Evolutionary conservation across 2,113 vertebrate genomes (phyloP).

Genomic region (Oostethus manadensis): DNA sequence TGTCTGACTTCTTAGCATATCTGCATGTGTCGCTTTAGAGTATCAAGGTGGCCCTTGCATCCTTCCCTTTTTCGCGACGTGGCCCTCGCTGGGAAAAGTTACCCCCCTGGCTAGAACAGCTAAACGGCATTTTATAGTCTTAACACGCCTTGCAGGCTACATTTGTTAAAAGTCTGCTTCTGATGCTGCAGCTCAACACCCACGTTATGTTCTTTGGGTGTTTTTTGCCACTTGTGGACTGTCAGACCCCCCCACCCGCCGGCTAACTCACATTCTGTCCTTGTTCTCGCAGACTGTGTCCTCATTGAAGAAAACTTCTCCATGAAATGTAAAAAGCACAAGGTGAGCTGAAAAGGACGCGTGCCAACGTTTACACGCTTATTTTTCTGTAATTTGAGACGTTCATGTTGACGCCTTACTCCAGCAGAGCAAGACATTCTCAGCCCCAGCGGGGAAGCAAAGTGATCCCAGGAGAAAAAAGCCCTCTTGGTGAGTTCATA

Average conservation of each 20-base stretch:
- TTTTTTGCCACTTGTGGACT: slow-evolving; percentile 10
- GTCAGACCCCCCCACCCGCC: not conserved
- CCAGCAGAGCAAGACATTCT: slow-evolving; percentile 69
- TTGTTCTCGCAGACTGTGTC: slow-evolving; percentile 60
- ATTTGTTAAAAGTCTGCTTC: not conserved
- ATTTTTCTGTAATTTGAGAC: not conserved
- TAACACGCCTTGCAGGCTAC: too few species aligned
- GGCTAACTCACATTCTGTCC: slow-evolving; percentile 24
- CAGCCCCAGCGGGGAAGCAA: slow-evolving; percentile 50
- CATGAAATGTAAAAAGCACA: slow-evolving; percentile 79
- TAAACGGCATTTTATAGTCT: not conserved
- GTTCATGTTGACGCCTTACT: not conserved
- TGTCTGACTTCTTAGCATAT: too few species aligned
- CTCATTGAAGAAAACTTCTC: slow-evolving; percentile 76
- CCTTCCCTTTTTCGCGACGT: too few species aligned
- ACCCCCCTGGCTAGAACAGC: too few species aligned
- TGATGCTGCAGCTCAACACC: slow-evolving; percentile 1
- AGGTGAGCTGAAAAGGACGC: slow-evolving; percentile 51
- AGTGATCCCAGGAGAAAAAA: slow-evolving; percentile 46
- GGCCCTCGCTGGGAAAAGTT: too few species aligned
- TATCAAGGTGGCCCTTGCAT: too few species aligned
- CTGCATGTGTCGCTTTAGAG: too few species aligned
- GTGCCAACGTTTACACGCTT: not conserved
- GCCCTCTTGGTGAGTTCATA: slow-evolving; percentile 44
- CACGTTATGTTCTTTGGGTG: not conserved